phyloP scores from a whole-genome alignment of 2,113 vertebrate species.

The Dermatemys mawii region DNA sequence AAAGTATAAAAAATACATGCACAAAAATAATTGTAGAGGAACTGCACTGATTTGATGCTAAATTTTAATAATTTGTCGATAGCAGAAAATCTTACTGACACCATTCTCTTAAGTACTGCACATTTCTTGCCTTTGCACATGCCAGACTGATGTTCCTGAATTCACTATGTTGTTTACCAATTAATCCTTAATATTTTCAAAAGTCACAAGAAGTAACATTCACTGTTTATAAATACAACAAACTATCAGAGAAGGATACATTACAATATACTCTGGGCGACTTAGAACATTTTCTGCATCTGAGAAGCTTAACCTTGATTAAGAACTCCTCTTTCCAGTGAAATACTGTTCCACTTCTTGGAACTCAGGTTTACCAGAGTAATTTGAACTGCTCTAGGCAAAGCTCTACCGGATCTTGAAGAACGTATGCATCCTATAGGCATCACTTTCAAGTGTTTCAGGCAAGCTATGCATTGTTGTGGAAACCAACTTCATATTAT shows the following conservation, averaged over 20 bases:
- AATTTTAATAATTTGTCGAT: background rate
- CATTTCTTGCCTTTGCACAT: background rate
- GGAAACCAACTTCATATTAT: too few relatives aligned
- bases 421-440: background rate
- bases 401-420: background rate
- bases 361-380: background rate
- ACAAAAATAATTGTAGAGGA: background rate
- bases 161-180: background rate
- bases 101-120: background rate
- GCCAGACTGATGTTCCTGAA: background rate
- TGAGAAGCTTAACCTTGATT: background rate
- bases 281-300: background rate
- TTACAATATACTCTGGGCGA: background rate
- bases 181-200: background rate
- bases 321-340: background rate
- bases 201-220: background rate
- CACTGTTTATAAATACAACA: background rate
- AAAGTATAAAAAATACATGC: conserved; percentile 55
- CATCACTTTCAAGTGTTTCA: background rate
- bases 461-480: background rate
- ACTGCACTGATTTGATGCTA: too few relatives aligned
- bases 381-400: background rate
- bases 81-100: background rate
- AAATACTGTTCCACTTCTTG: background rate
- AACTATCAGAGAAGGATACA: background rate